Conservation (phyloP, 2,113 vertebrate genomes). For the Camelus bactrianus region DNA sequence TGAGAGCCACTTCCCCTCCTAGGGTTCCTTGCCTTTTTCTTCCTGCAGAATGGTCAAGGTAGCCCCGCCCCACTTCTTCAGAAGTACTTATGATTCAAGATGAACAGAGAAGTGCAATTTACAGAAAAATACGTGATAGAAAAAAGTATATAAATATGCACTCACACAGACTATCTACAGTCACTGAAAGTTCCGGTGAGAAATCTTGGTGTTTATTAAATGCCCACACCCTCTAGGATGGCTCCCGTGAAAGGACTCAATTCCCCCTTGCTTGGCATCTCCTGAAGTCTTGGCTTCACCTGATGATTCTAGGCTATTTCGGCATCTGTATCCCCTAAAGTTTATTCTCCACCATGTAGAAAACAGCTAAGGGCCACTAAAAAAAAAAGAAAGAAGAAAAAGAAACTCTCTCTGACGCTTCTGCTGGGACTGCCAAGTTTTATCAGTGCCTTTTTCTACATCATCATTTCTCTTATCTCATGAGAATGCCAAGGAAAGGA, state of each 20-base stretch:
- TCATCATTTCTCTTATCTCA: not conserved
- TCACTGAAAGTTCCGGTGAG: not conserved
- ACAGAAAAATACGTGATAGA: not conserved
- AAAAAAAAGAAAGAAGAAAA: not conserved
- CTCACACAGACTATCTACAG: accelerated
- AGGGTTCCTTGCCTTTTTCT: not conserved
- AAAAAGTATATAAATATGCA: not conserved
- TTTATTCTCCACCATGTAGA: not conserved
- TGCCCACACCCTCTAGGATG: not conserved
- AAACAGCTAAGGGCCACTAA: not conserved
- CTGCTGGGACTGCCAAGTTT: not conserved
- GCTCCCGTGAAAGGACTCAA: accelerated
- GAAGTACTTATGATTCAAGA: not conserved
- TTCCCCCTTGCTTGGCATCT: no score
- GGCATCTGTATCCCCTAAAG: not conserved
- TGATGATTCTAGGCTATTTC: not conserved
- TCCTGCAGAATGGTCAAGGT: not conserved
- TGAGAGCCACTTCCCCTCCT: not conserved
- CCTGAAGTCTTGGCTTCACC: not conserved
- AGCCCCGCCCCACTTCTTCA: not conserved
- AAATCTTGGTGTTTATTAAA: not conserved
- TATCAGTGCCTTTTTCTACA: not conserved
- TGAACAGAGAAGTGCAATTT: not conserved
- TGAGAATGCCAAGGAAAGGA: not conserved
- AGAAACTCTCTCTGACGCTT: not conserved